Percentiles rank a stretch among this genome's conserved stretches.
phyloP scores from a whole-genome alignment of 2,797 vertebrate species.

The Selene dorsalis region DNA sequence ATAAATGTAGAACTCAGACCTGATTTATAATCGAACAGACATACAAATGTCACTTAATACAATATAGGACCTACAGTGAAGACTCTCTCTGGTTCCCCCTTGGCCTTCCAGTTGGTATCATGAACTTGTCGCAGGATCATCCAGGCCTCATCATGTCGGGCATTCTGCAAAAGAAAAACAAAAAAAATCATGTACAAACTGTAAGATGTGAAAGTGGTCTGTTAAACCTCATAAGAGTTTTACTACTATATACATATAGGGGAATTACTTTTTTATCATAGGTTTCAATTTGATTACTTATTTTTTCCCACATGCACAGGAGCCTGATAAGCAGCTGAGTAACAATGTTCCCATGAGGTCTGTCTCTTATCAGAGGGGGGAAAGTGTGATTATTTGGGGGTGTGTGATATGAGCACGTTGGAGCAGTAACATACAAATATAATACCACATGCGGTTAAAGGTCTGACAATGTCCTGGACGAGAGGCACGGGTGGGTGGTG shows the following conservation, averaged over 20 bases:
- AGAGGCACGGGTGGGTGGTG: slow-evolving; percentile 56
- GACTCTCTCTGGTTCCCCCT: slow-evolving; percentile 94
- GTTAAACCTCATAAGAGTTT: too few relatives aligned
- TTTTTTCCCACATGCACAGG: slow-evolving; percentile 27
- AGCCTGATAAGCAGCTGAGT: slow-evolving; percentile 22
- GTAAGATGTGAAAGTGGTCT: not conserved
- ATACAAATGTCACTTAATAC: too few relatives aligned
- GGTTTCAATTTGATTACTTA: not conserved
- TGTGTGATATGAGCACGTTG: slow-evolving; percentile 44
- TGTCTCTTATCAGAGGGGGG: slow-evolving; percentile 47
- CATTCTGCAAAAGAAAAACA: slow-evolving; percentile 81
- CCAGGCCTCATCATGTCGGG: slow-evolving; percentile 98
- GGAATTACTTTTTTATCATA: slow-evolving; percentile 1
- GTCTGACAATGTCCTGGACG: slow-evolving; percentile 67
- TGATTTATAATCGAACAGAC: too few relatives aligned
- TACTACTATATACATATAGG: too few relatives aligned
- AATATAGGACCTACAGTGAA: slow-evolving; percentile 87
- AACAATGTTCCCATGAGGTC: slow-evolving; percentile 51
- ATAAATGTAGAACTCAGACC: too few relatives aligned
- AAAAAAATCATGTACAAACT: slow-evolving; percentile 22
- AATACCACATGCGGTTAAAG: slow-evolving; percentile 74
- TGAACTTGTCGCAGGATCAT: slow-evolving; percentile 96
- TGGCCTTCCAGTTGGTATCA: slow-evolving; percentile 98
- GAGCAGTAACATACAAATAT: slow-evolving; percentile 70
- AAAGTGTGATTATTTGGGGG: slow-evolving; percentile 53